Evolutionary conservation across 2,113 vertebrate species (phyloP).

Genomic region (Coptodon rendalli): DNA sequence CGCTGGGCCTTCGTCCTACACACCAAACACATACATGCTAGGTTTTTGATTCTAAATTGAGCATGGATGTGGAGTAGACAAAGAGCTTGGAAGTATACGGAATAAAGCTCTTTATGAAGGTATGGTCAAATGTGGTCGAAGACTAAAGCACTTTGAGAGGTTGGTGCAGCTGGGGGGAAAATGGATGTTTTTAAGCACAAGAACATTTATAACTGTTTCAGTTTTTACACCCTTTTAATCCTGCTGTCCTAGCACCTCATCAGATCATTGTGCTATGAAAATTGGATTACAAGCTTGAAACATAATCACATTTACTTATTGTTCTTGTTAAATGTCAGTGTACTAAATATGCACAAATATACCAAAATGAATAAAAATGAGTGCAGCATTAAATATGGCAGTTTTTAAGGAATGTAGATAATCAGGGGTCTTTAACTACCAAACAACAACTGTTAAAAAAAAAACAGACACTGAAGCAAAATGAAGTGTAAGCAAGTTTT

Average conservation of each 20-base stretch:
- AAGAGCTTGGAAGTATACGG: background rate
- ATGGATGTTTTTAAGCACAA: background rate
- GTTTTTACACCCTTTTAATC: background rate
- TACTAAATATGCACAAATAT: background rate
- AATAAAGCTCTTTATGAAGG: background rate
- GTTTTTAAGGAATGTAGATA: background rate
- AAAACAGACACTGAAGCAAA: background rate
- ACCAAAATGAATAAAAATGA: background rate
- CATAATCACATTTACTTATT: background rate
- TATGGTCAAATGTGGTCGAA: background rate
- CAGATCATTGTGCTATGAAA: background rate
- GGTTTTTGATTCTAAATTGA: background rate
- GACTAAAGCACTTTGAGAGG: background rate
- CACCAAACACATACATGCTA: background rate
- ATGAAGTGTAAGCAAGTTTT: background rate
- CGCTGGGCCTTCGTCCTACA: fast-evolving
- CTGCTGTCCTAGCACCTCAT: background rate
- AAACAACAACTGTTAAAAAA: background rate
- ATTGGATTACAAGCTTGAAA: background rate
- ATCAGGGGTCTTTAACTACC: background rate
- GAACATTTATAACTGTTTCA: background rate
- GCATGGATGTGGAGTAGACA: background rate
- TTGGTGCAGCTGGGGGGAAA: background rate
- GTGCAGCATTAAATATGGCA: background rate
- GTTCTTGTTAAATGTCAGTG: background rate